phyloP scores from a whole-genome alignment of 2,113 vertebrate species.

The Mobula hypostoma region DNA sequence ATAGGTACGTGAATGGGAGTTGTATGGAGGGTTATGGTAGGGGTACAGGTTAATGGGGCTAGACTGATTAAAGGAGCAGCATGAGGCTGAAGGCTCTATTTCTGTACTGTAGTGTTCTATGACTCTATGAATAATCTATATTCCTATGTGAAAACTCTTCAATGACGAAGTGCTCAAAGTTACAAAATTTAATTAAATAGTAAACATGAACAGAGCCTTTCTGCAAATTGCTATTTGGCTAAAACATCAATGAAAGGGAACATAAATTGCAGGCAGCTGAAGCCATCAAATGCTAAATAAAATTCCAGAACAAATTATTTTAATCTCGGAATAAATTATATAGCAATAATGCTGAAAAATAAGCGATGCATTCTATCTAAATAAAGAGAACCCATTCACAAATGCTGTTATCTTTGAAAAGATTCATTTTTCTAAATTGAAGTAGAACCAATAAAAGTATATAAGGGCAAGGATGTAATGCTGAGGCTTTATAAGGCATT shows the following conservation, averaged over 20 bases:
- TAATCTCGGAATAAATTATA: conserved; percentile 41
- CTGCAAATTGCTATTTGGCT: conserved; percentile 40
- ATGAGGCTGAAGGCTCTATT: too few species aligned
- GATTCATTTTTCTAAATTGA: background rate
- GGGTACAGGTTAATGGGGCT: too few species aligned
- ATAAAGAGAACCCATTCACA: background rate
- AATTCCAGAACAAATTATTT: conserved; percentile 49
- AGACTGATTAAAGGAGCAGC: too few species aligned
- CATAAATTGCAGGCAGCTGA: conserved; percentile 46
- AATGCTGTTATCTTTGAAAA: background rate
- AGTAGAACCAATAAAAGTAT: background rate
- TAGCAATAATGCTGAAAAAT: conserved; percentile 16
- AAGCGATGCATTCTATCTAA: background rate
- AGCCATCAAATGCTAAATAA: conserved; percentile 45
- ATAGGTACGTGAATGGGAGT: too few species aligned
- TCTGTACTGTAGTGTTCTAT: too few species aligned
- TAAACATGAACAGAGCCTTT: background rate
- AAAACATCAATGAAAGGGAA: conserved; percentile 46
- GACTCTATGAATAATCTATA: conserved; percentile 44
- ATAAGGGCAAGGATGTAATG: too few species aligned
- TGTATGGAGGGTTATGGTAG: too few species aligned
- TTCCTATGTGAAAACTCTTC: background rate
- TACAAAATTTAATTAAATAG: background rate
- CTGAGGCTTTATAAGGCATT: too few species aligned
- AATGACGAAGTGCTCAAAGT: background rate